A percentile compares a stretch with the other conserved stretches of the same genome.
Conservation (phyloP, 2,113 vertebrate genomes). For the Pitta sordida region DNA sequence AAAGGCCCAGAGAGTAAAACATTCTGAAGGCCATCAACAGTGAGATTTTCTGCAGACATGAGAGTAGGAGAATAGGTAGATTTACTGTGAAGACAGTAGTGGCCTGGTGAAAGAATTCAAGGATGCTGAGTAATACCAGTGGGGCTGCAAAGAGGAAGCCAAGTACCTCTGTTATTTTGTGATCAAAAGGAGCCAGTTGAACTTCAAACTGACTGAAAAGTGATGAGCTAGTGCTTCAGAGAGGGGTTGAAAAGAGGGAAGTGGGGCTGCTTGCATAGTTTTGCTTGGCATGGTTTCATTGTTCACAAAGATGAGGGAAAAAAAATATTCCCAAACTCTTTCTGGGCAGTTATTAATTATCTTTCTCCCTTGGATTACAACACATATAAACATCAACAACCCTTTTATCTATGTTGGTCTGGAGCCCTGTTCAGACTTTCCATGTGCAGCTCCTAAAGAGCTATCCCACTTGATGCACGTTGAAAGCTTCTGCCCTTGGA, state of each 20-base stretch:
- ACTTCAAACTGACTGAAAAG: neutral
- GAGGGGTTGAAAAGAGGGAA: neutral
- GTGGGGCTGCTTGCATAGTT: neutral
- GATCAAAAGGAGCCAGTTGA: neutral
- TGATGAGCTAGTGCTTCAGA: neutral
- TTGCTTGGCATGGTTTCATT: slow-evolving; percentile 9
- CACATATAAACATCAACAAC: neutral
- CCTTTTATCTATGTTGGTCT: neutral
- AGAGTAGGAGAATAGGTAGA: neutral
- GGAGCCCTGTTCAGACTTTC: neutral
- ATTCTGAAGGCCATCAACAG: neutral
- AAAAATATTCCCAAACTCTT: neutral
- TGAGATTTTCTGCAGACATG: neutral
- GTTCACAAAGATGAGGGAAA: neutral
- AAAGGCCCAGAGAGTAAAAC: neutral
- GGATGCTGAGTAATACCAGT: neutral
- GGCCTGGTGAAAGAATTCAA: neutral
- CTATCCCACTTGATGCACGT: neutral
- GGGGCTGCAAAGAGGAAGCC: neutral
- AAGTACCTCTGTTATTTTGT: neutral
- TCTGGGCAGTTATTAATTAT: neutral
- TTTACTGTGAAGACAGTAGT: neutral
- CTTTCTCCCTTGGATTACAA: slow-evolving; percentile 4
- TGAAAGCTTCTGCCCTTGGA: neutral
- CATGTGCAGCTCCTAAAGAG: neutral